Base-by-base conservation (phyloP, 2,888 invertebrate genomes). In the Limnephilus rhombicus region DNA sequence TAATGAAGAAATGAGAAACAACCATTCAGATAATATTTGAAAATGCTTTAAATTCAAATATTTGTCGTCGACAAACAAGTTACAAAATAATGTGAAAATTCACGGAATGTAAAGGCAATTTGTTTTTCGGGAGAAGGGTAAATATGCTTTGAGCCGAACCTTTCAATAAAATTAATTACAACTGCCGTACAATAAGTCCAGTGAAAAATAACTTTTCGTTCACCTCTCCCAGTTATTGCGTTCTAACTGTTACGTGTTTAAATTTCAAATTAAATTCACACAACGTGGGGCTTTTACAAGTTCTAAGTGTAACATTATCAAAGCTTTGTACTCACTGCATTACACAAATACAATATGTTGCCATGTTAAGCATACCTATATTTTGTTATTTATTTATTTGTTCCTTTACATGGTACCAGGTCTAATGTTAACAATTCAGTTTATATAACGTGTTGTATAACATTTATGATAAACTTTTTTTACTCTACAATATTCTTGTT, bases 91-190 rank as follows among this genome's bases (percentile, higher is more conserved):
- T 29, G 31, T 18, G 34, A 82, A 82, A 82, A 82, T 82, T 31
- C n/a, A 82, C 29, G 7, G 24, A 68, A 7, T 7, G 68, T 18
- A 85, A 85, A 85, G 85, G 37, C 24, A 49, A 45, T 24, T 18
- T 86, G 45, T 18, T 86, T 45, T 45, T 86, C 29, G 68, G 68
- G 24, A 68, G 45, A 45, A 29, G n/a, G 45, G 86, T 86, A 86
- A 45, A 49, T 86, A 45, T 29, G 45, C 41, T n/a, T 49, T 49
- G n/a, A 86, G 49, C 29, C n/a, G 37, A 86, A n/a, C 41, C 49
- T 86, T 49, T 13, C 41, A 45, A 41, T 41, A 29, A 86, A 86
- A 86, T 86, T 86, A 86, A 86, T 86, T 86, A 45, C 45, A 45
- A 15, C 29, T 45, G 45, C n/a, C 29, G 41, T 45, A 45, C 29